These are phyloP conservation scores for Semnornis frantzii DNA, from an alignment of 2,113 vertebrate genomes.

Conservation along the genomic window DNA sequence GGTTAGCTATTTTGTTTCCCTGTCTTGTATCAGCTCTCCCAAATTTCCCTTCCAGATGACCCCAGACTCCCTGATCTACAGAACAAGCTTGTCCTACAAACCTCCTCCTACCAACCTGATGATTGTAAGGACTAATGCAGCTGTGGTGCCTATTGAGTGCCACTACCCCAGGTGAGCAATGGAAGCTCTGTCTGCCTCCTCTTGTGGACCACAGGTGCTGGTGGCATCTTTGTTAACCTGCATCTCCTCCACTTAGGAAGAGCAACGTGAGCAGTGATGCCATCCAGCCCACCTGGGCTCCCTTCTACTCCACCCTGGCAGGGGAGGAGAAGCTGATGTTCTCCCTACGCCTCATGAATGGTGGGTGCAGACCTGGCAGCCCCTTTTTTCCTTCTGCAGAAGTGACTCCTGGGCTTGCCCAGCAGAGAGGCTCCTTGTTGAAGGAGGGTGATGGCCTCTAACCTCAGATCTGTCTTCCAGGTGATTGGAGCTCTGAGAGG, in stretches of 20 bases:
- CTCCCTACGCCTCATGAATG: conserved; percentile 41
- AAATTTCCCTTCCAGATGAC: background rate
- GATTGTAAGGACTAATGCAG: background rate
- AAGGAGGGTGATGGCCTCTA: background rate
- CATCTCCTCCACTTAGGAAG: background rate
- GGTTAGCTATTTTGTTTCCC: background rate
- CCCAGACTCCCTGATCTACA: conserved; percentile 26
- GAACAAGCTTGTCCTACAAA: background rate
- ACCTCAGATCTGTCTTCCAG: background rate
- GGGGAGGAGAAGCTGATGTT: conserved; percentile 1
- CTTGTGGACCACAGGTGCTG: rapidly evolving
- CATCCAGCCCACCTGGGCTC: background rate
- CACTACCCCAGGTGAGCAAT: conserved; percentile 40
- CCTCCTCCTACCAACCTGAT: background rate
- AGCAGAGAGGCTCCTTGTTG: background rate
- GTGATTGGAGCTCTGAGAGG: conserved; percentile 32
- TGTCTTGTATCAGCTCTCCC: background rate
- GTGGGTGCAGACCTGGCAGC: background rate
- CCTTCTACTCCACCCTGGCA: background rate
- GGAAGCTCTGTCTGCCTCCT: too few species aligned
- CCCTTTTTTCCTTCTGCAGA: background rate
- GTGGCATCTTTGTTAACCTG: rapidly evolving
- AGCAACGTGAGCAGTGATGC: conserved; percentile 1
- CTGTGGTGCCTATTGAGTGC: conserved; percentile 49
- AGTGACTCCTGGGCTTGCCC: rapidly evolving